These are phyloP conservation scores for Scaptomyza cyrtandrae DNA, from an alignment of 2,888 invertebrate genomes.

Conservation along the genomic window DNA sequence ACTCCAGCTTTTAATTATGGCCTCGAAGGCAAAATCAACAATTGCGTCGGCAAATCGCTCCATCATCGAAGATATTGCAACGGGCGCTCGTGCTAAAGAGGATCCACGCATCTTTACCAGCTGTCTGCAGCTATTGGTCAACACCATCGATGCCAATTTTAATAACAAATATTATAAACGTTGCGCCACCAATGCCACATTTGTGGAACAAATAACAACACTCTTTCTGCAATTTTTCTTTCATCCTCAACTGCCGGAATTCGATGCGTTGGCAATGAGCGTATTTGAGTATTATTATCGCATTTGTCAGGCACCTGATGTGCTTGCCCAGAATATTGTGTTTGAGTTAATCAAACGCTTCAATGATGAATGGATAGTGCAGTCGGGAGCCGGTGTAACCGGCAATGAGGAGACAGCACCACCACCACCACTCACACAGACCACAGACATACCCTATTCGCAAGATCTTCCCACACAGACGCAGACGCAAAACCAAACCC, in stretches of 20 bases:
- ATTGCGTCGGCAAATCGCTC: slow-evolving; percentile 89
- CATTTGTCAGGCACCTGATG: slow-evolving; percentile 87
- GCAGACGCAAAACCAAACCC: not conserved
- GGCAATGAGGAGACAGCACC: not conserved
- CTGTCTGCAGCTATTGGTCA: slow-evolving; percentile 82
- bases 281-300: slow-evolving; percentile 86
- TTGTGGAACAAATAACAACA: slow-evolving; percentile 82
- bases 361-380: slow-evolving; percentile 83
- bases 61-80: slow-evolving; percentile 89
- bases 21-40: slow-evolving; percentile 87
- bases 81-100: slow-evolving; percentile 85
- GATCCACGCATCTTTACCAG: slow-evolving; percentile 82
- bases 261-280: slow-evolving; percentile 85
- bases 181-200: slow-evolving; percentile 69
- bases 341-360: slow-evolving; percentile 85
- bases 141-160: slow-evolving; percentile 79
- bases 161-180: slow-evolving; percentile 83
- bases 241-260: slow-evolving; percentile 85
- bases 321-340: slow-evolving; percentile 85
- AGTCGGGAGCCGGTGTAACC: not conserved
- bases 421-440: slow-evolving; percentile 36
- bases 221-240: slow-evolving; percentile 85
- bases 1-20: slow-evolving; percentile 91
- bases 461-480: slow-evolving; percentile 66
- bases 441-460: slow-evolving; percentile 72